A percentile compares a stretch with the other conserved stretches of the same genome.
These are phyloP conservation scores for Amblyteles armatorius DNA, from an alignment of 2,888 invertebrate species.

Conservation along the genomic window DNA sequence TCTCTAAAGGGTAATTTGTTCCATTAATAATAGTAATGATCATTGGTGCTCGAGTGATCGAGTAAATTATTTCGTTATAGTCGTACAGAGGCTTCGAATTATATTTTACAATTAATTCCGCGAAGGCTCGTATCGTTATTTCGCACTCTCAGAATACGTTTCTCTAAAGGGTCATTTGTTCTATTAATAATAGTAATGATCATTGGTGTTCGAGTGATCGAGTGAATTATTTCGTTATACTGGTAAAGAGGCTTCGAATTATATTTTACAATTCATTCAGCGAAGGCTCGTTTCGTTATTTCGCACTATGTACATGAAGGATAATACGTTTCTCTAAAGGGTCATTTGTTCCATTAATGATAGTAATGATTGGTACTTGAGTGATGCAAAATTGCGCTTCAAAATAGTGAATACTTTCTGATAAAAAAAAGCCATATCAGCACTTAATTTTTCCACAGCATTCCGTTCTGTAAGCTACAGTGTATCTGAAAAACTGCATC, in stretches of 20 bases:
- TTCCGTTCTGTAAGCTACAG: not conserved
- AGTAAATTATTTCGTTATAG: slow-evolving; percentile 76
- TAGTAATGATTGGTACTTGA: too few relatives aligned
- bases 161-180: too few relatives aligned
- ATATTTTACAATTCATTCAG: not conserved
- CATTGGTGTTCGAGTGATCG: too few relatives aligned
- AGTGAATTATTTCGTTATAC: slow-evolving; percentile 76
- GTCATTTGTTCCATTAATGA: too few relatives aligned
- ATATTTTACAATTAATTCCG: not conserved
- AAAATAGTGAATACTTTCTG: not conserved
- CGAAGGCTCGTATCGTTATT: not conserved
- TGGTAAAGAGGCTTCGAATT: slow-evolving; percentile 35
- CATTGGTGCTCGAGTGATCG: too few relatives aligned
- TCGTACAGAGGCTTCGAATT: slow-evolving; percentile 35
- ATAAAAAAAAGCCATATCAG: not conserved
- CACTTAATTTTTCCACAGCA: not conserved
- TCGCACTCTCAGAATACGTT: not conserved
- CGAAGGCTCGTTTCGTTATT: not conserved
- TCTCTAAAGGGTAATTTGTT: too few relatives aligned
- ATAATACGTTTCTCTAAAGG: not conserved
- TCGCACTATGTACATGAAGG: not conserved
- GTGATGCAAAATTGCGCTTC: not conserved
- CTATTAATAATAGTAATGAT: too few relatives aligned
- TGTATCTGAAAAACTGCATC: not conserved
- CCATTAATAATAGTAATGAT: too few relatives aligned